Evolutionary conservation across 2,797 vertebrate species (phyloP), one percentile per base, ranked within the genome.

Genomic region (Amblyopsis hoosieri): DNA sequence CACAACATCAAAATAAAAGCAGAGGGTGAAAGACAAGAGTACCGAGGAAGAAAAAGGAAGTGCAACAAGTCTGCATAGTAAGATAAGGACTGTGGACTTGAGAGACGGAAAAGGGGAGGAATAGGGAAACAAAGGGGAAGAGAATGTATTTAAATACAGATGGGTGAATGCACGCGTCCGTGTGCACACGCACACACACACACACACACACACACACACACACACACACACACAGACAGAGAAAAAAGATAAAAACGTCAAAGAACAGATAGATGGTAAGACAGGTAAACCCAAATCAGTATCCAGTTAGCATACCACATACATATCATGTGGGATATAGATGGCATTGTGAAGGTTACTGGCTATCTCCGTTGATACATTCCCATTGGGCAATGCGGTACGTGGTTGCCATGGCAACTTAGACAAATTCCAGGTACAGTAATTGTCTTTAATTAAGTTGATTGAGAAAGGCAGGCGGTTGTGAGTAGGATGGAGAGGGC

Each of bases 361-460:
- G 72, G 23, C 23, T 37, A 37, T 37, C 33, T 9, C 33, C 33
- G 5, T 37, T 37, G 33, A 37, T 37, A 37, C 33, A 9, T 37
- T 37, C 8, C 33, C 8, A 37, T 9, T 37, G 33, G 8, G 52
- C 42, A 63, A 23, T 55, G 52, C 23, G 65, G 15, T 45, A 68
- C 49, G 5, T 31, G 57, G 75, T 78, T 77, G 60, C 71, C 66
- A 72, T 52, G 69, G 76, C 1, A 13, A 80, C 64, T 64, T 68
- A 31, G 55, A 57, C 70, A 59, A 59, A 71, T 67, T 23, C 57
- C 52, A 54, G 45, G 59, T 29, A 29, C 23, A 29, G 45, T 63
- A 71, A 78, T 64, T 66, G 3, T 4, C 42, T 68, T 12, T 66
- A 71, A 75, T 58, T n/a, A 48, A 66, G 52, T 1, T 49, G 1